Evolutionary conservation across 1,140 invertebrate species (phyloP).

Genomic region (Apis cerana): DNA sequence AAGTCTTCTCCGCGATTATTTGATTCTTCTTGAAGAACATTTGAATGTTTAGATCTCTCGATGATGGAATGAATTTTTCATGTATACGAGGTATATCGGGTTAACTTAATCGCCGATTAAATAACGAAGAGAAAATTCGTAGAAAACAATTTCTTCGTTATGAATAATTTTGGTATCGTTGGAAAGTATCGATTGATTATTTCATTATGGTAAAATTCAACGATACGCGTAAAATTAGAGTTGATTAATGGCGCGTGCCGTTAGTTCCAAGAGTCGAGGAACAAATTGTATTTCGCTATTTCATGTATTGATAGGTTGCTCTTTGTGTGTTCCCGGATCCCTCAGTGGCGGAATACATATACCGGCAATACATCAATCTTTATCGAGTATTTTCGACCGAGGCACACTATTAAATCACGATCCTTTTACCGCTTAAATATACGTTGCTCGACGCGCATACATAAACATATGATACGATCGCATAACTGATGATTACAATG

Average conservation of each 20-base stretch:
- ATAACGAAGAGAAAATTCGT: neutral
- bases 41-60: neutral
- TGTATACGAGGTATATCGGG: neutral
- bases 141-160: neutral
- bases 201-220: neutral
- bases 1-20: too few relatives aligned
- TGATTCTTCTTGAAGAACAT: neutral
- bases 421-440: slow-evolving; percentile 17
- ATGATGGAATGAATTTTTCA: neutral
- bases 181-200: too few relatives aligned
- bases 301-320: slow-evolving; percentile 6
- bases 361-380: slow-evolving; percentile 49
- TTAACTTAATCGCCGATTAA: neutral
- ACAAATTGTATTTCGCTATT: slow-evolving; percentile 25
- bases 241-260: neutral
- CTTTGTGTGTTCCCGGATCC: slow-evolving; percentile 29
- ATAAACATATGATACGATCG: neutral
- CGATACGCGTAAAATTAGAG: neutral
- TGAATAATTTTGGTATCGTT: neutral
- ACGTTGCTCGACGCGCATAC: neutral
- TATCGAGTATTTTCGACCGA: slow-evolving; percentile 48
- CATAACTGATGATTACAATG: too few relatives aligned
- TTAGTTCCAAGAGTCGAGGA: neutral
- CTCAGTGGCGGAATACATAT: slow-evolving; percentile 24
- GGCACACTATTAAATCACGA: slow-evolving; percentile 54